These are phyloP conservation scores for Symphodus melops DNA, from an alignment of 2,113 vertebrate species.

Conservation along the genomic window DNA sequence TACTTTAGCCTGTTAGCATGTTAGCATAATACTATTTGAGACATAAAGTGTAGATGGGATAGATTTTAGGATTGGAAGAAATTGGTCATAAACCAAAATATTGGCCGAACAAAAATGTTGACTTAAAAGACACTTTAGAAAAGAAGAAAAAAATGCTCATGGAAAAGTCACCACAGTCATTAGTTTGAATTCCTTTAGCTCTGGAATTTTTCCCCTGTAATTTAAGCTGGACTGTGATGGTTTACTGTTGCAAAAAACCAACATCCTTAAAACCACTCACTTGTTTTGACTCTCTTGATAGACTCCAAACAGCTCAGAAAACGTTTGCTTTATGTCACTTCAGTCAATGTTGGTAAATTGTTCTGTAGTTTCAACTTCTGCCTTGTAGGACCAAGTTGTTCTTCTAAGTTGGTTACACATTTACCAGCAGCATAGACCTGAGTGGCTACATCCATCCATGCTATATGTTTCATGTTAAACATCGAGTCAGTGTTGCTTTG, in stretches of 20 bases:
- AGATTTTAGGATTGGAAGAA: no score
- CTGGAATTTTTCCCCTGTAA: no score
- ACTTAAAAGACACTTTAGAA: no score
- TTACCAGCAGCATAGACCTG: background rate
- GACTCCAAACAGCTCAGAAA: background rate
- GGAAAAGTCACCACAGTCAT: no score
- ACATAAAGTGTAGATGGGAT: background rate
- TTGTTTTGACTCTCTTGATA: background rate
- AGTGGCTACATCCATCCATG: background rate
- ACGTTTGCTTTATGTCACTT: background rate
- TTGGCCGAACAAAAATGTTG: no score
- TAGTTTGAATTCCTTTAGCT: no score
- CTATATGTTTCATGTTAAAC: slow-evolving; percentile 20
- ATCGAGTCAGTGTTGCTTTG: background rate
- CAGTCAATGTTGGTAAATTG: background rate
- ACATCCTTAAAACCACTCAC: background rate
- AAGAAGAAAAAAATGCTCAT: no score
- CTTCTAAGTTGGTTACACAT: background rate
- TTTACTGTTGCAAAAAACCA: background rate
- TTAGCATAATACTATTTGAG: background rate
- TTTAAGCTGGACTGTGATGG: background rate
- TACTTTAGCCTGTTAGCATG: no score
- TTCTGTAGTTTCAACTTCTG: background rate
- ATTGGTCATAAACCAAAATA: no score
- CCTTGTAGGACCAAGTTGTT: background rate